phyloP scores from a whole-genome alignment of 2,797 vertebrate genomes.

The Pseudomugil tenellus region DNA sequence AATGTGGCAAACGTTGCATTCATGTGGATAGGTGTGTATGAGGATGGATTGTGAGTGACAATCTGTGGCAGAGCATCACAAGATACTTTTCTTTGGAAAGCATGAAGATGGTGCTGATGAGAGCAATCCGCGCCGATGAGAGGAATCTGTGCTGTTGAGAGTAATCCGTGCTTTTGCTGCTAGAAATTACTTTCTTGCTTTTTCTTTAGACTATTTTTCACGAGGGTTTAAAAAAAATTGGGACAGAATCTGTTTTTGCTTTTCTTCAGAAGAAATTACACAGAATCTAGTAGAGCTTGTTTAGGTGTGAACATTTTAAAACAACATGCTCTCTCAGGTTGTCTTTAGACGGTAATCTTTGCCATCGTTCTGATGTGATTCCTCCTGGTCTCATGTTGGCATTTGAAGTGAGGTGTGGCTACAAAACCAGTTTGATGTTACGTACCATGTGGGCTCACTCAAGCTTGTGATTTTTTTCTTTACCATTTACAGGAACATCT shows the following conservation, averaged over 20 bases:
- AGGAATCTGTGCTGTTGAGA: conserved; percentile 39
- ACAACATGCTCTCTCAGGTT: neutral
- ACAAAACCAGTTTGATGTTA: conserved; percentile 35
- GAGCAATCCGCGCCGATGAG: conserved; percentile 34
- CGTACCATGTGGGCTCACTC: conserved; percentile 38
- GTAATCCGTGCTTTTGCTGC: conserved; percentile 28
- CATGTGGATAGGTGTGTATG: conserved; percentile 56
- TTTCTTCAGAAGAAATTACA: neutral
- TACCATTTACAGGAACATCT: conserved; percentile 25
- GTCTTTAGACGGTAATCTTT: neutral
- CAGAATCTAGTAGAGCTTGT: neutral
- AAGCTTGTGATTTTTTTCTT: conserved; percentile 39
- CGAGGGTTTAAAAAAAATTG: neutral
- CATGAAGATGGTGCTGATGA: conserved; percentile 26
- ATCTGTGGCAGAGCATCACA: conserved; percentile 36
- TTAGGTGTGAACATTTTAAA: neutral
- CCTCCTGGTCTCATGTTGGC: neutral
- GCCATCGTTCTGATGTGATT: neutral
- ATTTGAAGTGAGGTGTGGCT: conserved; percentile 20
- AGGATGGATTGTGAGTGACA: conserved; percentile 6
- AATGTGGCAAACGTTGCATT: too few species aligned
- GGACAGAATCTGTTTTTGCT: neutral
- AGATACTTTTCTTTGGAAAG: conserved; percentile 58
- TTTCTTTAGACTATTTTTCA: neutral
- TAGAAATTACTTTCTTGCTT: conserved; percentile 15